Conservation (phyloP, 2,797 vertebrate species). For the Pangasius larnaudii region DNA sequence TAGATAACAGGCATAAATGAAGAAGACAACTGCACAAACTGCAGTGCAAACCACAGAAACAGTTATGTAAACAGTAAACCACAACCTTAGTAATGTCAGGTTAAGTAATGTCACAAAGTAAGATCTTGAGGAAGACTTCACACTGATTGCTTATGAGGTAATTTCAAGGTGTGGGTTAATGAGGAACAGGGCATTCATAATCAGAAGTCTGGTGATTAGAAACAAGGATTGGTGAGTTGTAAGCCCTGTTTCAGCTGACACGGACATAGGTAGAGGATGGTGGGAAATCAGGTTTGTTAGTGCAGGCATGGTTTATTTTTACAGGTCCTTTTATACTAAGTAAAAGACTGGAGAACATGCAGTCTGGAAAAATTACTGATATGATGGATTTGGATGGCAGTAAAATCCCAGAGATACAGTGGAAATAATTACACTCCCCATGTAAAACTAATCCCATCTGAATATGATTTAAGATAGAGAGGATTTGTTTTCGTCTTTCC, state of each 20-base stretch:
- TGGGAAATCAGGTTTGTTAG: background rate
- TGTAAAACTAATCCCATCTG: background rate
- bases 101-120: too few species aligned
- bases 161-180: background rate
- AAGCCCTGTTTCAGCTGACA: background rate
- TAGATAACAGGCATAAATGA: too few species aligned
- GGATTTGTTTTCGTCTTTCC: background rate
- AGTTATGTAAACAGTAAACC: too few species aligned
- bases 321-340: background rate
- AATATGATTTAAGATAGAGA: background rate
- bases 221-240: background rate
- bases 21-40: too few species aligned
- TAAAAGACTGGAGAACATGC: background rate
- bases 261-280: background rate
- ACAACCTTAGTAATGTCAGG: too few species aligned
- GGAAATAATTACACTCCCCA: background rate
- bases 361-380: conserved; percentile 8
- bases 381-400: background rate
- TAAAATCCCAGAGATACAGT: background rate
- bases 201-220: background rate
- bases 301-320: background rate
- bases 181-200: background rate
- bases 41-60: too few species aligned
- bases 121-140: too few species aligned
- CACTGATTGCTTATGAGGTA: background rate